Conservation (phyloP, 2,888 invertebrate species). For the Marasmarcha lunaedactyla region DNA sequence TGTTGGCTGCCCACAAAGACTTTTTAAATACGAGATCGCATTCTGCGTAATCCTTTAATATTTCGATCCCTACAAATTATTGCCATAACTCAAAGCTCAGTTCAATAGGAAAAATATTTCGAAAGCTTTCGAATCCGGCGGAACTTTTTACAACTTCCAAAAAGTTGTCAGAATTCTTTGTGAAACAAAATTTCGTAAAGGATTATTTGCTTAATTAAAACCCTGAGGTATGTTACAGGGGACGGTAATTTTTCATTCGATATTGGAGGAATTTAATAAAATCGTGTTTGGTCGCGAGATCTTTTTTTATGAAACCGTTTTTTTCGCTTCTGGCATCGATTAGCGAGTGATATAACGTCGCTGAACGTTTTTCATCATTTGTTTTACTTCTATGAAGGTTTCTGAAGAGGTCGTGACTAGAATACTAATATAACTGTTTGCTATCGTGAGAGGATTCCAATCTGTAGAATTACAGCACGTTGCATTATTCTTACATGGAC, state of each 20-base stretch:
- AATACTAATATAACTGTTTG: not conserved
- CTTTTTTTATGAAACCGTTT: not conserved
- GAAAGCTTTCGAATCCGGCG: not conserved
- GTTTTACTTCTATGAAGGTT: not conserved
- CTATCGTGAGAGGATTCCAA: too few species aligned
- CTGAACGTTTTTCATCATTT: not conserved
- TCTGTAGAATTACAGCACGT: too few species aligned
- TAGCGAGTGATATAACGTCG: not conserved
- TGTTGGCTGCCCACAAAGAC: too few species aligned
- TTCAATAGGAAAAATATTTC: not conserved
- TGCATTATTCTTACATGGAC: too few species aligned
- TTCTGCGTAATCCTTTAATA: too few species aligned
- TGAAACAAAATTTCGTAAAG: not conserved
- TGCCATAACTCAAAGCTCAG: too few species aligned
- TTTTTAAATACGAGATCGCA: too few species aligned
- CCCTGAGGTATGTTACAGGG: not conserved
- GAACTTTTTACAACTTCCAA: not conserved
- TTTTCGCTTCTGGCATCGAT: not conserved
- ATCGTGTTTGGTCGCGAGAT: not conserved
- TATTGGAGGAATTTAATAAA: slow-evolving; percentile 1
- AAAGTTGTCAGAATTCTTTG: not conserved
- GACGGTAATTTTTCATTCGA: not conserved
- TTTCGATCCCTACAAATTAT: too few species aligned
- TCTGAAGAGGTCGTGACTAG: not conserved
- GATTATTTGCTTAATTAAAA: slow-evolving; percentile 1